Conservation (phyloP, 2,113 vertebrate genomes). For the Sigmodon hispidus region DNA sequence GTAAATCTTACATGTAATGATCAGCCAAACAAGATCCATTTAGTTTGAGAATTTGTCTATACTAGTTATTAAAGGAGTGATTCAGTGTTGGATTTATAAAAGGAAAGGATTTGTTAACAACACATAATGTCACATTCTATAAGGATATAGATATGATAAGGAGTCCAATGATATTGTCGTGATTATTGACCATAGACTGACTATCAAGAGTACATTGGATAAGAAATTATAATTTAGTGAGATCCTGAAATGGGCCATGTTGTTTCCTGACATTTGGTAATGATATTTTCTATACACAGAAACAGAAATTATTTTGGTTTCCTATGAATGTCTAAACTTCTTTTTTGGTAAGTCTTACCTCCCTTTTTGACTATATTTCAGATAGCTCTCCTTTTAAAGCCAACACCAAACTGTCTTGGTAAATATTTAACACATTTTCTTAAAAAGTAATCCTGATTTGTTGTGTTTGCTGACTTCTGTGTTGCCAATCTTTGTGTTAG, state of each 20-base stretch:
- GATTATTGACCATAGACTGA: background rate
- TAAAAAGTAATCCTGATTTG: background rate
- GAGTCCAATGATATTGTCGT: background rate
- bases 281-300: background rate
- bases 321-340: background rate
- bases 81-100: constrained; percentile 6
- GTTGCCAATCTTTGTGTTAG: background rate
- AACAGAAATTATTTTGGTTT: background rate
- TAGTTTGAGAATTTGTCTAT: background rate
- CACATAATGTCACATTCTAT: background rate
- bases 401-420: background rate
- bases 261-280: background rate
- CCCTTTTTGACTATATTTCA: background rate
- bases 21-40: background rate
- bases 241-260: background rate
- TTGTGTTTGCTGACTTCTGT: background rate
- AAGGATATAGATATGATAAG: too few relatives aligned
- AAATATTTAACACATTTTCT: background rate
- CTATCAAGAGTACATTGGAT: background rate
- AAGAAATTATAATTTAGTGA: background rate
- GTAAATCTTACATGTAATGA: constrained; percentile 21
- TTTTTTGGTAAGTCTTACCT: background rate
- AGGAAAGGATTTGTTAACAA: background rate
- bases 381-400: background rate
- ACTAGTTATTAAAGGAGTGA: background rate